These are phyloP conservation scores for Drosophila dives DNA, from an alignment of 2,888 invertebrate species.

Conservation along the genomic window DNA sequence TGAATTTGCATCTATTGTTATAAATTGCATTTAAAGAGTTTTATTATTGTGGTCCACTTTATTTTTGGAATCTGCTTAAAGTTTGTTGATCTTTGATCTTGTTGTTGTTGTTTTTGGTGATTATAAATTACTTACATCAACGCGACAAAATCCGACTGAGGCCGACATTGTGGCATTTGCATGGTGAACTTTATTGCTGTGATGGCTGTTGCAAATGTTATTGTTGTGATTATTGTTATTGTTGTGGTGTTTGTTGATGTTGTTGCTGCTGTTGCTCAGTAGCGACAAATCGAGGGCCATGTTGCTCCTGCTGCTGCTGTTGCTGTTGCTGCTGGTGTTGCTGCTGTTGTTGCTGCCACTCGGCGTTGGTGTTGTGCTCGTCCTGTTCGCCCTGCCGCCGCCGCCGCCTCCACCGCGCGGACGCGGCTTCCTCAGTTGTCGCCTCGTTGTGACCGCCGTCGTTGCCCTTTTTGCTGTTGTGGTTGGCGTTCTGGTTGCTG, in stretches of 20 bases:
- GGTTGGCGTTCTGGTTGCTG: slow-evolving; percentile 1
- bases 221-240: slow-evolving; percentile 21
- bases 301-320: slow-evolving; percentile 59
- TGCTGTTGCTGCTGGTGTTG: slow-evolving; percentile 25
- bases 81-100: slow-evolving; percentile 2
- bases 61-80: not conserved
- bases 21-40: not conserved
- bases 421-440: slow-evolving; percentile 43
- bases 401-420: slow-evolving; percentile 15
- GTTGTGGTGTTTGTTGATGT: slow-evolving; percentile 22
- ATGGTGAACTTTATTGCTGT: slow-evolving; percentile 43
- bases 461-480: slow-evolving; percentile 5
- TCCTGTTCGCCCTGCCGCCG: slow-evolving; percentile 18
- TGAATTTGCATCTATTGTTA: not conserved
- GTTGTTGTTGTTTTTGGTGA: slow-evolving; percentile 1
- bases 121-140: slow-evolving; percentile 79
- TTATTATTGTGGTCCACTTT: not conserved
- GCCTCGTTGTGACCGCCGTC: slow-evolving; percentile 34
- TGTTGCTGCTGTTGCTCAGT: slow-evolving; percentile 49
- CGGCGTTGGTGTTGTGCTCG: slow-evolving; percentile 42
- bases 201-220: slow-evolving; percentile 10
- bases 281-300: slow-evolving; percentile 81
- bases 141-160: slow-evolving; percentile 81
- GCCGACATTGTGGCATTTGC: slow-evolving; percentile 51
- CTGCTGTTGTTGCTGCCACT: slow-evolving; percentile 46